Evolutionary conservation across 2,888 invertebrate species (phyloP).

Genomic region (Acronicta leporina): DNA sequence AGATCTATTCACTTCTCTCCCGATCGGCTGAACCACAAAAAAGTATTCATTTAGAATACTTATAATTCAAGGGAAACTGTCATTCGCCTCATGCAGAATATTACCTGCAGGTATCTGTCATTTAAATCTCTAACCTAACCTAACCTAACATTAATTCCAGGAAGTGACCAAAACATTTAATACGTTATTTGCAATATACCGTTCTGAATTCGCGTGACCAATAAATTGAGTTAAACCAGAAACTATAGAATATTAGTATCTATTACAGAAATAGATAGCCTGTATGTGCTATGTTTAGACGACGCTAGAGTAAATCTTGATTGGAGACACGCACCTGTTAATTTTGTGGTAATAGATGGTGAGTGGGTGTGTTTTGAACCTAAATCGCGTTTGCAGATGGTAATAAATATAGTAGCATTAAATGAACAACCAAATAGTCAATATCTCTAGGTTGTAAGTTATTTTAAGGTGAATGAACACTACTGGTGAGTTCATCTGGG

Average conservation of each 20-base stretch:
- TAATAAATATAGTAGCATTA: too few species aligned
- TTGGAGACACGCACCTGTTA: conserved; percentile 49
- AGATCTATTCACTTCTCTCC: too few species aligned
- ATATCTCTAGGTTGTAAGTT: too few species aligned
- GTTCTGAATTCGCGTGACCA: conserved; percentile 52
- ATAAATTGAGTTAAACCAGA: conserved; percentile 46
- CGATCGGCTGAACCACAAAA: too few species aligned
- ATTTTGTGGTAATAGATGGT: conserved; percentile 26
- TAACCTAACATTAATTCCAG: neutral
- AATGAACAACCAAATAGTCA: too few species aligned
- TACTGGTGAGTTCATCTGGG: too few species aligned
- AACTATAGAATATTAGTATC: conserved; percentile 48
- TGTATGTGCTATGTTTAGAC: conserved; percentile 21
- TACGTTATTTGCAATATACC: conserved; percentile 35
- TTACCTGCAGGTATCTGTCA: too few species aligned
- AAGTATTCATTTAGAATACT: too few species aligned
- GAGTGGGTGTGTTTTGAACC: conserved; percentile 24
- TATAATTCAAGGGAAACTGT: too few species aligned
- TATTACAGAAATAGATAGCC: conserved; percentile 50
- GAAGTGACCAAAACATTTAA: conserved; percentile 31
- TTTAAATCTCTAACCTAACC: neutral
- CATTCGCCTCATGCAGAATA: too few species aligned
- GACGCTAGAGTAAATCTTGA: conserved; percentile 44
- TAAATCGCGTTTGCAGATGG: conserved; percentile 4
- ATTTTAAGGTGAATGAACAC: too few species aligned